Evolutionary conservation across 2,797 vertebrate genomes (phyloP).

Genomic region (Malacoraja senta): DNA sequence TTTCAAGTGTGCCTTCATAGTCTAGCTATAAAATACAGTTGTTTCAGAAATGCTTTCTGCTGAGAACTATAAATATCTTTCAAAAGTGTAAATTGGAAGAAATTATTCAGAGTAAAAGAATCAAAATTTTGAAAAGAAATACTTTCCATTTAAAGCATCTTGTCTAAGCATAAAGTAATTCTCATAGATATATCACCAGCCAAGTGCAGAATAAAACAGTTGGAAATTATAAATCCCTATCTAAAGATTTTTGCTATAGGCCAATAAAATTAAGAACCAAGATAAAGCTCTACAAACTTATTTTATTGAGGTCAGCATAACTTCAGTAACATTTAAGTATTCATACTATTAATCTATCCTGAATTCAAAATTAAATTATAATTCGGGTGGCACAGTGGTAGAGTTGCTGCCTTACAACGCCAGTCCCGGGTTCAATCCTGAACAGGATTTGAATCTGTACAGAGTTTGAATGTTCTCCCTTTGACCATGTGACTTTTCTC

Average conservation of each 20-base stretch:
- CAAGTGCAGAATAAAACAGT: background rate
- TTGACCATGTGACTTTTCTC: too few species aligned
- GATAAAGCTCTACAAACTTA: background rate
- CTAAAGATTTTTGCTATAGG: background rate
- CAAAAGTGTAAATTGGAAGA: background rate
- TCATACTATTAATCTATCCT: background rate
- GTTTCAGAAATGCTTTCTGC: background rate
- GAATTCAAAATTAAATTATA: background rate
- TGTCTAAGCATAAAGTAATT: background rate
- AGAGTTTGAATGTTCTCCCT: too few species aligned
- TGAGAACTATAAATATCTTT: background rate
- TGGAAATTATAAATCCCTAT: background rate
- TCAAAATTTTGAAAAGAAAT: background rate
- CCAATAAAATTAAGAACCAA: background rate
- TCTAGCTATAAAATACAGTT: background rate
- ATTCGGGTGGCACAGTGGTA: too few species aligned
- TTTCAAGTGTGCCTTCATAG: background rate
- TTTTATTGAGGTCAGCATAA: background rate
- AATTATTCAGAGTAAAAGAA: background rate
- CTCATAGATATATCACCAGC: background rate
- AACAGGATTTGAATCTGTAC: too few species aligned
- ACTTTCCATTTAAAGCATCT: background rate
- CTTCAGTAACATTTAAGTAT: background rate
- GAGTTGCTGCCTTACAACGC: too few species aligned
- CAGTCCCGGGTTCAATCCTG: too few species aligned